Base-by-base conservation (phyloP, 2,888 invertebrate species). In the Priocnemis perturbator region DNA sequence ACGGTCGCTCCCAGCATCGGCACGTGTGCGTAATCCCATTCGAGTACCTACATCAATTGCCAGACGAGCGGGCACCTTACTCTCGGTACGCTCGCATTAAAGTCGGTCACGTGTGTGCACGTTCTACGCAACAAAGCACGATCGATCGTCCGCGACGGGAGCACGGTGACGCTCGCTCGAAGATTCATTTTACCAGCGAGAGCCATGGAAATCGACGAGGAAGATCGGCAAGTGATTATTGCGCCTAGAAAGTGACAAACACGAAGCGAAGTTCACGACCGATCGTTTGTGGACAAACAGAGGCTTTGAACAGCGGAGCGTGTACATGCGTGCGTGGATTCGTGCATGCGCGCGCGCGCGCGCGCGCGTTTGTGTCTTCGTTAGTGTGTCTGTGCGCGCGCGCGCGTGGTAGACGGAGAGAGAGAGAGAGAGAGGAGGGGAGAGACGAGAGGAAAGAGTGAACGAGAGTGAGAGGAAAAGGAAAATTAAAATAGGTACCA, bases 271-370 rank as follows among this genome's bases (percentile, higher is more conserved):
- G 26, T 56, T 19, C 30, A 9, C 30, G 30, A 30, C n/a, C 26
- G 56, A 15, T 56, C 56, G 30, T 26, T 37, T 37, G 56, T 26
- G n/a, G 56, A n/a, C 30, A 14, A 30, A 30, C 17, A 56, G 19
- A 56, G 56, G 0, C 30, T 26, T 11, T 17, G 17, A 56, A 56
- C 30, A 7, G 30, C n/a, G 26, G 56, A 26, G 37, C 7, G 21
- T 1, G 21, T 11, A 26, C 30, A 2, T 3, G 14, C 56, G 5
- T 15, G 20, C 11, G 23, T 14, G 37, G 14, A 55, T 37, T 7
- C 2, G 30, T 5, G 9, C 19, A 19, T 11, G 9, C 17, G 17
- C 37, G 11, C n/a, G 9, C 37, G 19, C 19, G 37, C 20, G 7
- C 56, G 3, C 26, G 17, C 9, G 17, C 17, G 4, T 37, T 9